Base-by-base conservation (phyloP, 2,113 vertebrate genomes). In the Furnarius figulus region DNA sequence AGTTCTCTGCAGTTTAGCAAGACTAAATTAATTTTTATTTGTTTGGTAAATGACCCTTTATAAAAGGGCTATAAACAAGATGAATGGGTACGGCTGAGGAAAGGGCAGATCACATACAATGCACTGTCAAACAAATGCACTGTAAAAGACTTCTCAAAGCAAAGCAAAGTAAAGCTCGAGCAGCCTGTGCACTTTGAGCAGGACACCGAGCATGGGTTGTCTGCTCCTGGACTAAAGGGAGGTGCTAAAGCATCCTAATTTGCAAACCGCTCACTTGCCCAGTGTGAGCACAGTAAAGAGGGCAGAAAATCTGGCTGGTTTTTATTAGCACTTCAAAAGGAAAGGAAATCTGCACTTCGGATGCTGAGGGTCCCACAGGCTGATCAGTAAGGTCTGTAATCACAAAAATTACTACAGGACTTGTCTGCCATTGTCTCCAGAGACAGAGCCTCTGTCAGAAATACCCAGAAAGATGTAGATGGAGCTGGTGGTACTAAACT, bases 1-100 rank as follows among this genome's bases (percentile, higher is more conserved):
- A 92, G 61, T 22, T 82, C 47, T 90, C 23, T 58, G 37, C 65
- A 82, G 68, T 49, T 81, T 77, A 84, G 73, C 37, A 80, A 80
- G n/a, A 22, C 18, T 56, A 73, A 83, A 92, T 80, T 67, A 61
- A 83, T 75, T 94, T 88, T 67, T 52, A 62, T 89, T 87, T 95
- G 49, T 58, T 93, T 93, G 40, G 72, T 73, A 66, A 94, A 77
- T 78, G 42, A 74, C 50, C 33, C 47, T 86, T 90, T 86, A 81
- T 86, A 77, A 81, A 94, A 87, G 9, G 8, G 61, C 68, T 77
- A 55, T 89, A 87, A 89, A 71, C 13, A 78, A 87, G 59, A 77
- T 35, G 15, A 84, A 90, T n/a, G 11, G 66, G 11, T 14, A 33
- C 0, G 0, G 44, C 33, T 71, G 42, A 85, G 39, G 59, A 90